Conservation (phyloP, 2,888 invertebrate genomes). For the Oxytorus armatus region DNA sequence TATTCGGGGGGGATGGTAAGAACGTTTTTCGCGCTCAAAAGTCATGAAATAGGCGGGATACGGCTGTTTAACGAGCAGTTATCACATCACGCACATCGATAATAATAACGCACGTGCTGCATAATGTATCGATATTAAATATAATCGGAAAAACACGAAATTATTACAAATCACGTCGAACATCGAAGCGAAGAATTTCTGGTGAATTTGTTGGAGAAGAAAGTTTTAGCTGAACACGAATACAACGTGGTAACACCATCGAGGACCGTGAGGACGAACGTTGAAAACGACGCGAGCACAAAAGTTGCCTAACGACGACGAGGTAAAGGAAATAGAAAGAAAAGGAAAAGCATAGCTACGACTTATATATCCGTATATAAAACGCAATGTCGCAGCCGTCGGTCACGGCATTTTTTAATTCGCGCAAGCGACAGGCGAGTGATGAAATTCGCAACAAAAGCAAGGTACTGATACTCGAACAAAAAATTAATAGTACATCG, state of each 20-base stretch:
- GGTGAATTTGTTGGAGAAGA: neutral
- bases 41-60: constrained; percentile 65
- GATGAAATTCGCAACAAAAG: constrained; percentile 86
- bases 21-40: constrained; percentile 69
- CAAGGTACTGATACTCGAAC: constrained; percentile 84
- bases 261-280: neutral
- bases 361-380: constrained; percentile 67
- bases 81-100: constrained; percentile 5
- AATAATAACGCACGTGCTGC: neutral
- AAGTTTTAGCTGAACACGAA: constrained; percentile 3
- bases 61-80: constrained; percentile 30
- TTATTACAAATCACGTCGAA: constrained; percentile 2
- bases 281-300: constrained; percentile 7
- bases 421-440: constrained; percentile 90
- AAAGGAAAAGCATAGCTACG: constrained; percentile 23
- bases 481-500: constrained; percentile 74
- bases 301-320: constrained; percentile 22
- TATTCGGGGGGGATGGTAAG: too few relatives aligned
- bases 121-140: constrained; percentile 9
- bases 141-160: neutral
- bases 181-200: neutral
- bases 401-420: constrained; percentile 90
- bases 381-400: constrained; percentile 90
- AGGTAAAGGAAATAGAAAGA: constrained; percentile 23
- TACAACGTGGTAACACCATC: neutral